These are phyloP conservation scores for Fundulus diaphanus DNA, from an alignment of 2,797 vertebrate species.

Conservation along the genomic window DNA sequence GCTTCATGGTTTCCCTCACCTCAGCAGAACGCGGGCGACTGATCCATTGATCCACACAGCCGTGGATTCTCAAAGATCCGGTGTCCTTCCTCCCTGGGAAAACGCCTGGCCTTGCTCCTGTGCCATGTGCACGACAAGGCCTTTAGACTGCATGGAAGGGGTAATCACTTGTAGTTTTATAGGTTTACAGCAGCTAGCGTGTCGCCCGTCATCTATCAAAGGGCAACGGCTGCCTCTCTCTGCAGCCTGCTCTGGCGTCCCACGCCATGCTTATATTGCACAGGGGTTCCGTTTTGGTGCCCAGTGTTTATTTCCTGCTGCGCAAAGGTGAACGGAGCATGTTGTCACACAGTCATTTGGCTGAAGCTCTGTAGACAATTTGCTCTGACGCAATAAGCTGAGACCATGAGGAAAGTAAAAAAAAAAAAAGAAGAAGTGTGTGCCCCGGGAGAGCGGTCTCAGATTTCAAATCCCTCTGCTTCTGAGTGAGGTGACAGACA, in stretches of 20 bases:
- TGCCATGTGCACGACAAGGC: slow-evolving; percentile 23
- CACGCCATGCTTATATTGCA: too few relatives aligned
- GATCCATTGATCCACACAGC: slow-evolving; percentile 71
- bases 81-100: slow-evolving; percentile 54
- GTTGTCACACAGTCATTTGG: not conserved
- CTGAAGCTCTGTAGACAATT: not conserved
- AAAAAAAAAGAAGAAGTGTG: not conserved
- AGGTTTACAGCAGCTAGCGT: not conserved
- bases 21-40: slow-evolving; percentile 80
- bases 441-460: not conserved
- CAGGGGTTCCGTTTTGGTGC: not conserved
- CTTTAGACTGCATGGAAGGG: slow-evolving; percentile 25
- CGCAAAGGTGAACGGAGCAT: not conserved
- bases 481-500: not conserved
- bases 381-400: not conserved
- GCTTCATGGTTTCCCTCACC: slow-evolving; percentile 54
- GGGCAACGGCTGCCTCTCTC: not conserved
- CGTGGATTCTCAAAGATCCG: slow-evolving; percentile 46
- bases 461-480: slow-evolving; percentile 3
- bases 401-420: not conserved
- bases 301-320: not conserved
- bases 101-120: slow-evolving; percentile 39
- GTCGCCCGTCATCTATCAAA: not conserved
- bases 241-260: not conserved
- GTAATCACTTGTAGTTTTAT: not conserved